Conservation (phyloP, 2,888 invertebrate genomes). For the Melangyna quadrimaculata region DNA sequence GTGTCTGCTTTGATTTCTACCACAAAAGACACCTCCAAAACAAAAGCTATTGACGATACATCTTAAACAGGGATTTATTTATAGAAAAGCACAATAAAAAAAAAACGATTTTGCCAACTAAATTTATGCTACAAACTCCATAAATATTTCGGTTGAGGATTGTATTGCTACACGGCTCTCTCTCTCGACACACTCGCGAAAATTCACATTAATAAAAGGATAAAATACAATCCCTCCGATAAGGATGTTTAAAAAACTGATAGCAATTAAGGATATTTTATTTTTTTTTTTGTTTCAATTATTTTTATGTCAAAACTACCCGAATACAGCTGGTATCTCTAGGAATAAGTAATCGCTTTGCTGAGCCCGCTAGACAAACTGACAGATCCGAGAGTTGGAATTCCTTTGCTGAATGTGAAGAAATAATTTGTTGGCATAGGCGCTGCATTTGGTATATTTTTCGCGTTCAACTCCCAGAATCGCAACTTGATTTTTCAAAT, state of each 20-base stretch:
- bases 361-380: conserved; percentile 69
- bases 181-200: conserved; percentile 38
- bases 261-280: conserved; percentile 30
- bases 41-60: not conserved
- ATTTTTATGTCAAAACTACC: conserved; percentile 36
- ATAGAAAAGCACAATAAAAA: not conserved
- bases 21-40: not conserved
- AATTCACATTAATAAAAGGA: conserved; percentile 34
- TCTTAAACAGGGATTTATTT: not conserved
- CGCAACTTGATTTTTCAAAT: not conserved
- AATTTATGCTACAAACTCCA: not conserved
- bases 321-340: conserved; percentile 64
- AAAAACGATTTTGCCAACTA: not conserved
- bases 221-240: not conserved
- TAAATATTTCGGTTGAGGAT: not conserved
- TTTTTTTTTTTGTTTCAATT: too few species aligned
- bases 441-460: conserved; percentile 32
- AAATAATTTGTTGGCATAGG: conserved; percentile 66
- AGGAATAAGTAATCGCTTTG: conserved; percentile 67
- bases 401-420: conserved; percentile 50
- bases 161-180: conserved; percentile 36
- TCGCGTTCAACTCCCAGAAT: conserved; percentile 28
- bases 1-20: not conserved
- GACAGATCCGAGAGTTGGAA: conserved; percentile 69
- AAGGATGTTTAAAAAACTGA: conserved; percentile 9